Evolutionary conservation across 1,140 invertebrate species (phyloP).

Genomic region (Achatina immaculata): DNA sequence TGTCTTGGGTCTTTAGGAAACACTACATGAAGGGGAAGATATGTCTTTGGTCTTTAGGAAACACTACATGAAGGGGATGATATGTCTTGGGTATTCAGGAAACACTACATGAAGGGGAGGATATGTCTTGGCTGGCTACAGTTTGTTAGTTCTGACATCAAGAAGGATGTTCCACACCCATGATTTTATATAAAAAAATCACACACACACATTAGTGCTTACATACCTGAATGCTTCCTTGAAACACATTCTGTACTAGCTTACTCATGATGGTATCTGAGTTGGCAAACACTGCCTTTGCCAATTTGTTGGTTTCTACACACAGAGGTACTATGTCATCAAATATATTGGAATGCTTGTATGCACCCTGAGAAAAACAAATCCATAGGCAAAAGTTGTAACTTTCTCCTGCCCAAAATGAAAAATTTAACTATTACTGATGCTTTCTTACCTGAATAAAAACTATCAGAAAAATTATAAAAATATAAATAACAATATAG

Average conservation of each 20-base stretch:
- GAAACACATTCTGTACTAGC: constrained; percentile 96
- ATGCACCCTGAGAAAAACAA: constrained; percentile 76
- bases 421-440: not conserved
- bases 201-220: too few relatives aligned
- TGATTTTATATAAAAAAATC: too few relatives aligned
- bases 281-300: constrained; percentile 94
- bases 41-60: too few relatives aligned
- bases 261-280: constrained; percentile 98
- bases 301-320: constrained; percentile 87
- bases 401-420: not conserved
- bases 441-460: not conserved
- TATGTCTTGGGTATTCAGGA: too few relatives aligned
- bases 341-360: constrained; percentile 89
- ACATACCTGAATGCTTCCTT: constrained; percentile 86
- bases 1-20: too few relatives aligned
- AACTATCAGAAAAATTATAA: not conserved
- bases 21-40: too few relatives aligned
- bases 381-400: constrained; percentile 29
- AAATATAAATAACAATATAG: constrained; percentile 11
- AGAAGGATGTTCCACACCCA: too few relatives aligned
- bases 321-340: constrained; percentile 91
- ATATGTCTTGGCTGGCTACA: too few relatives aligned
- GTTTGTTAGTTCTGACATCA: too few relatives aligned
- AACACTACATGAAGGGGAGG: too few relatives aligned
- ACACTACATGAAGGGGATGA: too few relatives aligned